Conservation (phyloP, 2,888 invertebrate species). For the Nephrotoma appendiculata region DNA sequence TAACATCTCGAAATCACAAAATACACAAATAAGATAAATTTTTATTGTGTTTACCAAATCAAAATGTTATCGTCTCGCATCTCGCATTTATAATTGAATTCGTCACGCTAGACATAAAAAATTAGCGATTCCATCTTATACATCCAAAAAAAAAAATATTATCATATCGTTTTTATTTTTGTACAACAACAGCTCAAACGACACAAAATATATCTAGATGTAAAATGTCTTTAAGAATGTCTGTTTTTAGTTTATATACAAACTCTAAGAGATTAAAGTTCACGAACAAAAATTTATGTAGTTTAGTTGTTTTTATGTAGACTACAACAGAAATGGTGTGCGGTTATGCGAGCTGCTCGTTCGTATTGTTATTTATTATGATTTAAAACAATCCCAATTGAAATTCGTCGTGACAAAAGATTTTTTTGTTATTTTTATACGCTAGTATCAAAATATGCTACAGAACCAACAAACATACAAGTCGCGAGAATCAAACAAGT, state of each 20-base stretch:
- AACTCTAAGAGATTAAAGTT: neutral
- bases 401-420: neutral
- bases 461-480: neutral
- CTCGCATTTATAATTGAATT: neutral
- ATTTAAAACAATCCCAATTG: neutral
- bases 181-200: neutral
- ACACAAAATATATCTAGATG: neutral
- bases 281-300: neutral
- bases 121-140: neutral
- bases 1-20: too few relatives aligned
- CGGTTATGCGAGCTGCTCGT: neutral
- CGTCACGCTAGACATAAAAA: neutral
- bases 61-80: too few relatives aligned
- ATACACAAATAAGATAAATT: too few relatives aligned
- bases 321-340: neutral
- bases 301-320: neutral
- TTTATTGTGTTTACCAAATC: too few relatives aligned
- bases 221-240: neutral
- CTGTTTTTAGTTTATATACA: neutral
- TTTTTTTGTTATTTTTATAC: neutral
- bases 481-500: neutral
- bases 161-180: neutral
- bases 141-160: neutral
- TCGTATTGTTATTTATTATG: neutral
- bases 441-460: neutral